Evolutionary conservation across 2,113 vertebrate genomes (phyloP).

Genomic region (Tamias sibiricus): DNA sequence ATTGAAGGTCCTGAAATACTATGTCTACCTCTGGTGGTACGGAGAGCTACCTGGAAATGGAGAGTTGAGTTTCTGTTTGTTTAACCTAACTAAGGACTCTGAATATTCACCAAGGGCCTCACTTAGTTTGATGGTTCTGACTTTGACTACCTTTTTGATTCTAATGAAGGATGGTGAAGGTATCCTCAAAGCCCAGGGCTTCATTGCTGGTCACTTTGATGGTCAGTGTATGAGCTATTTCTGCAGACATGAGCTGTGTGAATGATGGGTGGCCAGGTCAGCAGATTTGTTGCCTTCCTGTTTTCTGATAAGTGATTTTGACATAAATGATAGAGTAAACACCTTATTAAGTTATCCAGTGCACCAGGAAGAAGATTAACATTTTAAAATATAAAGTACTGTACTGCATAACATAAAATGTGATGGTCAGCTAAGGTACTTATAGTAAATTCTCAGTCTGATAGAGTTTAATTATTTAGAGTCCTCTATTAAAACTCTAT

Average conservation of each 20-base stretch:
- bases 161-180: not conserved
- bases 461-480: constrained; percentile 19
- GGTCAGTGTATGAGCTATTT: not conserved
- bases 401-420: constrained; percentile 38
- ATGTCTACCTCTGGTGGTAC: not conserved
- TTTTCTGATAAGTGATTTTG: constrained; percentile 48
- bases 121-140: not conserved
- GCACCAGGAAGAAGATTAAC: constrained; percentile 30
- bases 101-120: not conserved
- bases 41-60: not conserved
- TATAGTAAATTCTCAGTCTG: constrained; percentile 10
- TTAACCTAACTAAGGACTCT: not conserved
- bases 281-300: constrained; percentile 41
- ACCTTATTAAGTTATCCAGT: constrained; percentile 42
- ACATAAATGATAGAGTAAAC: constrained; percentile 13
- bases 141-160: not conserved
- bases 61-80: not conserved
- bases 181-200: not conserved
- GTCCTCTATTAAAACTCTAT: not conserved
- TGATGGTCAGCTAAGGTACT: constrained; percentile 22
- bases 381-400: constrained; percentile 48
- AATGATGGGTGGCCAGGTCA: constrained; percentile 59
- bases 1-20: not conserved
- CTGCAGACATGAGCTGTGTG: constrained; percentile 59
- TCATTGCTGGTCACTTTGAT: not conserved